Percentiles rank a stretch among this genome's conserved stretches.
phyloP scores from a whole-genome alignment of 2,797 vertebrate species.

The Liparis tanakae region DNA sequence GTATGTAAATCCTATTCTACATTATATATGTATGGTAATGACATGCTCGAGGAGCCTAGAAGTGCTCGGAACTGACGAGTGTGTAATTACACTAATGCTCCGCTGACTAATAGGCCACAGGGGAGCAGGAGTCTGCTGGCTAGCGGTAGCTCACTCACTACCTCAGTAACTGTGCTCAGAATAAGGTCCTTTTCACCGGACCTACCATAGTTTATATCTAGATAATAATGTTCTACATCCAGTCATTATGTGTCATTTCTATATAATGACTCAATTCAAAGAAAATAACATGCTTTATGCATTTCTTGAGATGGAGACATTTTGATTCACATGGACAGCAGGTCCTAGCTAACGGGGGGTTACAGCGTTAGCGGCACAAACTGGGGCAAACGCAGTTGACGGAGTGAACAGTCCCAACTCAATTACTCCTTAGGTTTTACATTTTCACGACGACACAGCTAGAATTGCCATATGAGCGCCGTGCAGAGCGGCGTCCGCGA shows the following conservation, averaged over 20 bases:
- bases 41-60: constrained; percentile 69
- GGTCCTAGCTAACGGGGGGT: neutral
- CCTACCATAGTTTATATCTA: neutral
- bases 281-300: neutral
- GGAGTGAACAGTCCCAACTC: too few relatives aligned
- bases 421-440: too few relatives aligned
- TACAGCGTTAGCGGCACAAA: neutral
- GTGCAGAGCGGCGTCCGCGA: neutral
- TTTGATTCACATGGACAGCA: neutral
- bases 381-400: too few relatives aligned
- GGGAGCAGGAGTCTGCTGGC: constrained; percentile 62
- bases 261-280: neutral
- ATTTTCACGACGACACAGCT: neutral
- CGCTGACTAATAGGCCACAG: constrained; percentile 76
- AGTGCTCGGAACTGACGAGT: constrained; percentile 71
- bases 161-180: constrained; percentile 12
- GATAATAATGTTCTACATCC: neutral
- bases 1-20: constrained; percentile 77
- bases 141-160: constrained; percentile 60
- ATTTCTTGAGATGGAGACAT: neutral
- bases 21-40: constrained; percentile 79
- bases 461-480: neutral
- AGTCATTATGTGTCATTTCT: neutral
- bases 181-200: constrained; percentile 2
- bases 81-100: constrained; percentile 82